A percentile compares a stretch with the other conserved stretches of the same genome.
Conservation (phyloP, 2,113 vertebrate genomes). For the Gambusia affinis region DNA sequence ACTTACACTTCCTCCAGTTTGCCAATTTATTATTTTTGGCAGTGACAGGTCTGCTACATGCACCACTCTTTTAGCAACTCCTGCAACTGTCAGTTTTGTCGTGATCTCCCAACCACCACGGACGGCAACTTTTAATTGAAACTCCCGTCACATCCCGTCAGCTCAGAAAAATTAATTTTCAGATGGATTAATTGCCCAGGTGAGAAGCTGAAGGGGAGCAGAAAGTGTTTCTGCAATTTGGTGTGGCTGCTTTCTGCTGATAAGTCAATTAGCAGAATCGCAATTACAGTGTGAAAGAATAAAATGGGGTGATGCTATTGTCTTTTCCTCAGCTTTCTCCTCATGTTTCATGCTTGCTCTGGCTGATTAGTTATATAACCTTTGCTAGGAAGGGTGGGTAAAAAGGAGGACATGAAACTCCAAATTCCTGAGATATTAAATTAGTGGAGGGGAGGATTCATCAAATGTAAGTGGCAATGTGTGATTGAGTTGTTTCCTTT, state of each 20-base stretch:
- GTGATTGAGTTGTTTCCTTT: conserved; percentile 49
- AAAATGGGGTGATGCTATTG: conserved; percentile 9
- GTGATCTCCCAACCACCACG: background rate
- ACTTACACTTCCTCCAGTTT: conserved; percentile 44
- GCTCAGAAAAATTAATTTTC: conserved; percentile 40
- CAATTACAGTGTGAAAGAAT: conserved; percentile 17
- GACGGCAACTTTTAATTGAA: background rate
- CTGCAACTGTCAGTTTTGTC: background rate
- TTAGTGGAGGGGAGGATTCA: conserved; percentile 29
- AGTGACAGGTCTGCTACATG: conserved; percentile 6
- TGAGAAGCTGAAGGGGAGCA: conserved; percentile 20
- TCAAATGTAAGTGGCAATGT: conserved; percentile 35
- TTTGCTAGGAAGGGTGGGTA: conserved; percentile 28
- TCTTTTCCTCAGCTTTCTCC: background rate
- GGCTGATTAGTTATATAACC: conserved; percentile 34
- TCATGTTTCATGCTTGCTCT: conserved; percentile 5
- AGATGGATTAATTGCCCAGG: background rate
- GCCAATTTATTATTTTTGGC: conserved; percentile 26
- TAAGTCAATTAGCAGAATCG: conserved; percentile 28
- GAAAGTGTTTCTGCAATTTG: conserved; percentile 10
- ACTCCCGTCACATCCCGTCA: background rate
- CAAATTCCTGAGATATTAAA: conserved; percentile 23
- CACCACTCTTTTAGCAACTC: background rate
- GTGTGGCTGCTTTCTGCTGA: conserved; percentile 24
- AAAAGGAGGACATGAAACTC: conserved; percentile 29